A percentile compares a stretch with the other conserved stretches of the same genome.
These are phyloP conservation scores for Diabrotica virgifera DNA, from an alignment of 1,140 invertebrate genomes.

Conservation along the genomic window DNA sequence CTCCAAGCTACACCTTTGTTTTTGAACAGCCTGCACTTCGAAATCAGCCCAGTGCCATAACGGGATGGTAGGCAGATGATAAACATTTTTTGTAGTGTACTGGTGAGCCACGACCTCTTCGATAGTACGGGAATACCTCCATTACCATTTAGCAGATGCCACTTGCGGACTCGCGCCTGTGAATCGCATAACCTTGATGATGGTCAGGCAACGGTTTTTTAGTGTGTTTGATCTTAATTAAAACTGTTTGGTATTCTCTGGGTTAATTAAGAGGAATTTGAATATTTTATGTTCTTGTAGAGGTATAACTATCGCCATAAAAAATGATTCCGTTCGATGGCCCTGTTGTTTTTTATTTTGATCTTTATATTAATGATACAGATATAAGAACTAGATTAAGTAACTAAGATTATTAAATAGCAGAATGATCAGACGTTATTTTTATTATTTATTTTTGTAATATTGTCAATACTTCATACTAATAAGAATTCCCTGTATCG, in stretches of 20 bases:
- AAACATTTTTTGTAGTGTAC: not conserved
- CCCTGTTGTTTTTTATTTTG: not conserved
- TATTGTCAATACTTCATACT: too few relatives aligned
- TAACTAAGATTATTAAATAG: too few relatives aligned
- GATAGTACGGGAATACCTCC: not conserved
- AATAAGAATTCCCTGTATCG: too few relatives aligned
- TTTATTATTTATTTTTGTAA: too few relatives aligned
- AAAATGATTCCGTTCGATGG: not conserved
- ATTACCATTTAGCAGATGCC: not conserved
- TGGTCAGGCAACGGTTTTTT: constrained; percentile 1
- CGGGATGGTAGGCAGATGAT: not conserved
- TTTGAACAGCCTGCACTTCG: not conserved
- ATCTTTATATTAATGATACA: too few relatives aligned
- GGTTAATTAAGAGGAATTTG: not conserved
- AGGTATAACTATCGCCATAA: not conserved
- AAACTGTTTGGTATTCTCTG: not conserved
- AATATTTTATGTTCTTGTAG: not conserved
- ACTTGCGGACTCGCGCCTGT: not conserved
- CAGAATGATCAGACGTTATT: too few relatives aligned
- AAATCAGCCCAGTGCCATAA: not conserved
- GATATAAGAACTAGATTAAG: too few relatives aligned
- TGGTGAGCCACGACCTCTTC: not conserved
- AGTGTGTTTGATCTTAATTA: not conserved
- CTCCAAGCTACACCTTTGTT: not conserved
- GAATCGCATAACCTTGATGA: not conserved